Base-by-base conservation (phyloP, 2,888 invertebrate species). In the Aleiodes alternator region DNA sequence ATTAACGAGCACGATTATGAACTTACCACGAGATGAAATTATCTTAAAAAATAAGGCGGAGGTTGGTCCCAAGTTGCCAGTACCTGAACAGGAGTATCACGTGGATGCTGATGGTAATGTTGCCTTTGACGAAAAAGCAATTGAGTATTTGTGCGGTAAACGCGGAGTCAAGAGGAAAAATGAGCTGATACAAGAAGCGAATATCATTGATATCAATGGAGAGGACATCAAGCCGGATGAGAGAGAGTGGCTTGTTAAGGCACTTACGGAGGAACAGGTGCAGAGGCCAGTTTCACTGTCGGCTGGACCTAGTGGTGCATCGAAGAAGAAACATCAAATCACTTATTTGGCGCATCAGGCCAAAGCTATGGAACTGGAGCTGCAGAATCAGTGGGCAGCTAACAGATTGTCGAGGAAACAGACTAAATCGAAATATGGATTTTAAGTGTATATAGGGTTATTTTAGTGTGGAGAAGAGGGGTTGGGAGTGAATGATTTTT, bases 391-490 rank as follows among this genome's bases (percentile, higher is more conserved):
- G 90, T 98, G 98, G 98, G 94, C 98, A 6, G 93, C 95, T 82
- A 98, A 96, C 88, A 93, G 95, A 84, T 93, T 95, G 90, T 95
- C 95, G 3, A 94, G 95, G 82, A 93, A 95, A 86, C 96, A 96
- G 90, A 96, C 97, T n/a, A 96, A 97, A 88, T 95, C 96, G 50
- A 98, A 98, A 93, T 98, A 98, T 92, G 98, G 98, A 59, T 98
- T 98, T 91, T 98, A 93, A 90, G 16, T n/a, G 31, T 23, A 50
- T 1, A 23, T 23, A 23, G 23, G 23, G 2, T 23, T 1, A 23
- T 23, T 23, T 23, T 23, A 23, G 23, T 23, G 23, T 23, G 23
- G 23, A 23, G n/a, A n/a, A n/a, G n/a, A n/a, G n/a, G 23, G 23
- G 23, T n/a, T n/a, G 23, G 23, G 23, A 23, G 23, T 23, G 23